These are phyloP conservation scores for Alosa sapidissima DNA, from an alignment of 2,797 vertebrate genomes.

Conservation along the genomic window DNA sequence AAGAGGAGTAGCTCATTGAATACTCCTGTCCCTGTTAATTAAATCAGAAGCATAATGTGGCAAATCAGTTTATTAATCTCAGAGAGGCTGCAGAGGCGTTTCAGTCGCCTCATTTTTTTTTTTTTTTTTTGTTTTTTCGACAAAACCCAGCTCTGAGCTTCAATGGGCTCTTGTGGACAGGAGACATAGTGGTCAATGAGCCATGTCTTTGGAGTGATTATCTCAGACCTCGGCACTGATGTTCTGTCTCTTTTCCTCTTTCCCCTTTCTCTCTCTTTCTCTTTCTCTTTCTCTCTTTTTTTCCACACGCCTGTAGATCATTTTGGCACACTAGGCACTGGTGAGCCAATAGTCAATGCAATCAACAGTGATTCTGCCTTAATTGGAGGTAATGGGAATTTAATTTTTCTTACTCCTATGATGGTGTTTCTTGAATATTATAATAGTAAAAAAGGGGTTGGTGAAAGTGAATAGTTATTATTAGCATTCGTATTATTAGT, in stretches of 20 bases:
- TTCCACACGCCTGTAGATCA: conserved; percentile 77
- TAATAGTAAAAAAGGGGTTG: background rate
- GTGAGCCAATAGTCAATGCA: conserved; percentile 82
- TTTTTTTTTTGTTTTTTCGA: background rate
- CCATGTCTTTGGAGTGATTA: conserved; percentile 42
- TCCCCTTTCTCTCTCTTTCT: conserved; percentile 30
- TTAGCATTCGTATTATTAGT: background rate
- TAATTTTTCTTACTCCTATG: background rate
- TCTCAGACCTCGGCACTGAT: conserved; percentile 37
- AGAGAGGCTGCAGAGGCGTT: conserved; percentile 41
- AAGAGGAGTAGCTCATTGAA: conserved; percentile 50
- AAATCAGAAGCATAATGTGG: conserved; percentile 47
- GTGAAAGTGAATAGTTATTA: background rate
- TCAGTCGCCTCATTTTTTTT: conserved; percentile 49
- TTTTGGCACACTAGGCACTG: conserved; percentile 81
- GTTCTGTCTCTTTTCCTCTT: conserved; percentile 42
- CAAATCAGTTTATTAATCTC: conserved; percentile 60
- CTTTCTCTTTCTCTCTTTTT: background rate
- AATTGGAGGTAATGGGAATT: conserved; percentile 87
- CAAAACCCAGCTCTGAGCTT: conserved; percentile 32
- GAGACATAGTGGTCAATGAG: conserved; percentile 46
- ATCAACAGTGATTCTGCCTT: conserved; percentile 86
- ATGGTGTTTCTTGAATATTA: background rate
- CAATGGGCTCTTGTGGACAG: conserved; percentile 22
- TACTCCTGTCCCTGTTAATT: conserved; percentile 51